These are phyloP conservation scores for Lottia gigantea DNA, from an alignment of 2,888 invertebrate genomes.

Conservation along the genomic window DNA sequence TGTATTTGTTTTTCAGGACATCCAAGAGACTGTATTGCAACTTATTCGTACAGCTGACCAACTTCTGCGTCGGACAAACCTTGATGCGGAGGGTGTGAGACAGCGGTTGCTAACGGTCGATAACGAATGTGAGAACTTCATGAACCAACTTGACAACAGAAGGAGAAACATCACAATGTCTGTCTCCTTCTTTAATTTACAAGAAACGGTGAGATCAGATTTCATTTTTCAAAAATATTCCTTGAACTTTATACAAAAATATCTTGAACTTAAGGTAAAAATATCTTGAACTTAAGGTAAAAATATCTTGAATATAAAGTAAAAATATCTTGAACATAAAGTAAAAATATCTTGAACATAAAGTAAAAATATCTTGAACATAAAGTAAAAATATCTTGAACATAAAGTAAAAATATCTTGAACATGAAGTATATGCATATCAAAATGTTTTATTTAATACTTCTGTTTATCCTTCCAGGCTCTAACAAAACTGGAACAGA, in stretches of 20 bases:
- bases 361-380: too few relatives aligned
- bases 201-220: constrained; percentile 74
- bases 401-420: too few relatives aligned
- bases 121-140: constrained; percentile 73
- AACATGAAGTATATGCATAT: too few relatives aligned
- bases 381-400: too few relatives aligned
- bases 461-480: constrained; percentile 71
- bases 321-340: too few relatives aligned
- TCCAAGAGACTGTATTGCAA: constrained; percentile 81
- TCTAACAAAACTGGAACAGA: constrained; percentile 78
- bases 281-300: too few relatives aligned
- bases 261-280: too few relatives aligned
- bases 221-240: too few relatives aligned
- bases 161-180: constrained; percentile 77
- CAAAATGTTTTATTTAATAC: too few relatives aligned
- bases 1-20: constrained; percentile 69
- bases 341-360: too few relatives aligned
- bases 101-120: constrained; percentile 63
- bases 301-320: too few relatives aligned
- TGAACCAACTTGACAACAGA: constrained; percentile 78
- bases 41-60: constrained; percentile 83
- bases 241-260: too few relatives aligned
- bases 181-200: constrained; percentile 78
- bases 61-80: constrained; percentile 77
- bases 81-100: constrained; percentile 70